Evolutionary conservation across 2,113 vertebrate species (phyloP).

Genomic region (Thryonomys swinderianus): DNA sequence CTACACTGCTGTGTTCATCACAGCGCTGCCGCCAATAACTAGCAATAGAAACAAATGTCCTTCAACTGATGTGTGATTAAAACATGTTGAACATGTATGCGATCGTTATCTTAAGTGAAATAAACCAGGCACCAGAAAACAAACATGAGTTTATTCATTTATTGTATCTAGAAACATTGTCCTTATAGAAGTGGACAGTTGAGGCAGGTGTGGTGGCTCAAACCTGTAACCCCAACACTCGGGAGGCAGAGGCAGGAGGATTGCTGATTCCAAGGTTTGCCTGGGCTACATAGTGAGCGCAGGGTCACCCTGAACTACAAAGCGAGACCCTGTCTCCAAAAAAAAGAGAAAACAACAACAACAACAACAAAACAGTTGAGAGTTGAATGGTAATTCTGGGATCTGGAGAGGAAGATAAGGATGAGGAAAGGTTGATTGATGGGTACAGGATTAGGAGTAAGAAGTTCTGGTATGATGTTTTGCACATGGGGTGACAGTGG

Average conservation of each 20-base stretch:
- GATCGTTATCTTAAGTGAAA: not conserved
- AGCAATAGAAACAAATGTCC: not conserved
- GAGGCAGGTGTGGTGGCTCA: too few relatives aligned
- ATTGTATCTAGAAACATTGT: not conserved
- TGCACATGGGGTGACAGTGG: not conserved
- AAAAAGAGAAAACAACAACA: too few relatives aligned
- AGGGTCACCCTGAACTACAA: too few relatives aligned
- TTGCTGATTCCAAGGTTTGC: too few relatives aligned
- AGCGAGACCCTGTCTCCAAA: too few relatives aligned
- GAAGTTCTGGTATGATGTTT: not conserved
- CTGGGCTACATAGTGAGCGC: too few relatives aligned
- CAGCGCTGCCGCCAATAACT: not conserved
- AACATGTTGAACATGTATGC: not conserved
- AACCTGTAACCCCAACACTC: too few relatives aligned
- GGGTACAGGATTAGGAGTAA: not conserved
- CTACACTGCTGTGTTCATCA: not conserved
- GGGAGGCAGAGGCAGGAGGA: too few relatives aligned
- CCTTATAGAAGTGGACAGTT: not conserved
- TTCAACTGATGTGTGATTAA: not conserved
- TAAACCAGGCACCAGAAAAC: not conserved
- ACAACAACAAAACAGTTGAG: too few relatives aligned
- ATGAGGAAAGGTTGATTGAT: not conserved
- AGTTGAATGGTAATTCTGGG: not conserved
- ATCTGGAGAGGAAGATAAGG: fast-evolving
- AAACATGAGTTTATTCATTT: not conserved